Evolutionary conservation across 2,113 vertebrate species (phyloP).

Genomic region (Numenius arquata): DNA sequence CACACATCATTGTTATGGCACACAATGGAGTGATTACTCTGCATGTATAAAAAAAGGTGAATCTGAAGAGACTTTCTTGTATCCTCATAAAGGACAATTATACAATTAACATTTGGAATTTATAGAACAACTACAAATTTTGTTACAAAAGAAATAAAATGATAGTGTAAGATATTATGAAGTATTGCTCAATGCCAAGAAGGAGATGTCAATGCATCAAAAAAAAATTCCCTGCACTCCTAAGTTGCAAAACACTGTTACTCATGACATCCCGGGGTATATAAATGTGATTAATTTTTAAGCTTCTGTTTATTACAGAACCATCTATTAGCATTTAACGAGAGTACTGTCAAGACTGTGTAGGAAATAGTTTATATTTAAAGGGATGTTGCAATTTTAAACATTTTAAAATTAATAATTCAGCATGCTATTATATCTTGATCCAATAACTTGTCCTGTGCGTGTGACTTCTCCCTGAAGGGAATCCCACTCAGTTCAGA

Average conservation of each 20-base stretch:
- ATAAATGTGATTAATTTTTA: slow-evolving; percentile 38
- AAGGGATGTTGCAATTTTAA: slow-evolving; percentile 21
- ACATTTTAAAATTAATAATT: slow-evolving; percentile 21
- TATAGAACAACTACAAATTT: background rate
- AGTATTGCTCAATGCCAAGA: background rate
- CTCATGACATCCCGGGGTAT: background rate
- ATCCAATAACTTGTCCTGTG: background rate
- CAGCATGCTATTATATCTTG: background rate
- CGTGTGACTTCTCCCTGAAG: background rate
- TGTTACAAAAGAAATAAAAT: background rate
- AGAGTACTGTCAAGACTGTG: background rate
- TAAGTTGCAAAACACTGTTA: background rate
- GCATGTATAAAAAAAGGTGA: background rate
- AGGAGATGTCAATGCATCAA: background rate
- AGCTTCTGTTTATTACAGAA: slow-evolving; percentile 37
- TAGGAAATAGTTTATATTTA: slow-evolving; percentile 30
- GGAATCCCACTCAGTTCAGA: background rate
- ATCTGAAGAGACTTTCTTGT: background rate
- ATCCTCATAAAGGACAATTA: slow-evolving; percentile 1
- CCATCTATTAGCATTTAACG: slow-evolving; percentile 20
- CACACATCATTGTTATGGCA: background rate
- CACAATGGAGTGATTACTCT: background rate
- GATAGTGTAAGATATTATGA: background rate
- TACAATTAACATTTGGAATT: background rate
- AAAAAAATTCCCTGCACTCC: background rate